These are phyloP conservation scores for Lasioglossum pauxillum DNA, from an alignment of 2,888 invertebrate species.

Conservation along the genomic window DNA sequence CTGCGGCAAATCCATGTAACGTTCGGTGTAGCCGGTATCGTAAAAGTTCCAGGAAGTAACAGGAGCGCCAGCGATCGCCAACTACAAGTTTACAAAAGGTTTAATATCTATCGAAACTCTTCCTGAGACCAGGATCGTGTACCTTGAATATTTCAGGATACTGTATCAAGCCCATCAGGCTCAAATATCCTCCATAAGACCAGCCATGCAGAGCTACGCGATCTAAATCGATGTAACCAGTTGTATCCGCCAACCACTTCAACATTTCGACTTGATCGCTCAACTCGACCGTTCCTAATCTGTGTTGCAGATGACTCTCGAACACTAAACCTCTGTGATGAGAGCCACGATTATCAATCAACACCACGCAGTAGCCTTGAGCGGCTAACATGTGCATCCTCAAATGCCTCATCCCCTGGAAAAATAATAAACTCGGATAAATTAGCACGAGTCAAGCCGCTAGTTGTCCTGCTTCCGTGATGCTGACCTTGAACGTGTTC, in stretches of 20 bases:
- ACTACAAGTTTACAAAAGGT: constrained; percentile 79
- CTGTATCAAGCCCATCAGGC: constrained; percentile 96
- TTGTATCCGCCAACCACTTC: constrained; percentile 92
- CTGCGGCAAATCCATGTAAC: constrained; percentile 96
- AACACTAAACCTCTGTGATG: constrained; percentile 96
- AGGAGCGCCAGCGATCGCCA: constrained; percentile 98
- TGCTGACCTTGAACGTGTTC: constrained; percentile 94
- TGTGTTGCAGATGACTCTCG: constrained; percentile 94
- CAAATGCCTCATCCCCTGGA: constrained; percentile 94
- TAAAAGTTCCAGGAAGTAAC: constrained; percentile 99
- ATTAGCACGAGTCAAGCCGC: background rate
- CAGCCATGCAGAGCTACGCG: constrained; percentile 98
- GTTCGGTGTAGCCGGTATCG: constrained; percentile 99
- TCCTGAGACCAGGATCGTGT: constrained; percentile 13
- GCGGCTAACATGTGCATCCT: constrained; percentile 98
- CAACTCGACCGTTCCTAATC: constrained; percentile 97
- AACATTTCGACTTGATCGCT: constrained; percentile 98
- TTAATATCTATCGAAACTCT: background rate
- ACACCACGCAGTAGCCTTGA: constrained; percentile 97
- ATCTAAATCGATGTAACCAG: constrained; percentile 95
- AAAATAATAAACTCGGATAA: background rate
- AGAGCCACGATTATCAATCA: constrained; percentile 98
- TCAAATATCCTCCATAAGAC: constrained; percentile 99
- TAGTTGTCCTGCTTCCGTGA: background rate
- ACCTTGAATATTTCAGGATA: constrained; percentile 97